phyloP scores from a whole-genome alignment of 2,113 vertebrate genomes.

The Caretta caretta region DNA sequence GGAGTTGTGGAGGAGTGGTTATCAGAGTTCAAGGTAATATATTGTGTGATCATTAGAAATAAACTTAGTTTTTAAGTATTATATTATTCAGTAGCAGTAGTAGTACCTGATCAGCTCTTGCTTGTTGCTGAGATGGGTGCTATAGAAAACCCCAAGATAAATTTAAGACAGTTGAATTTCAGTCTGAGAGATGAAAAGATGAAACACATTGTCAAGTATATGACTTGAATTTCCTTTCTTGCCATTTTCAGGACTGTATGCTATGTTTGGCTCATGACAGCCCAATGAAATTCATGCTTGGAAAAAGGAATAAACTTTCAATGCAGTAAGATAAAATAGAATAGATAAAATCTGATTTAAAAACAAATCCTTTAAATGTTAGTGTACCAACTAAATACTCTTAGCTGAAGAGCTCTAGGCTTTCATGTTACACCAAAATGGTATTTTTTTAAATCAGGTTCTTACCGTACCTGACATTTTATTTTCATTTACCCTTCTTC shows the following conservation, averaged over 20 bases:
- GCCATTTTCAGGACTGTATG: background rate
- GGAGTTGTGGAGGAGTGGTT: conserved; percentile 98
- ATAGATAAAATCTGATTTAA: background rate
- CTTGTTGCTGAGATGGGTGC: background rate
- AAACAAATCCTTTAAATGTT: background rate
- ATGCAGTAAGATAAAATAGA: background rate
- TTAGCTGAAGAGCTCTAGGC: background rate
- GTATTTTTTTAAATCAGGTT: background rate
- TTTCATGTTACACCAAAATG: background rate
- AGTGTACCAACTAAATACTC: background rate
- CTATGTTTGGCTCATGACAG: background rate
- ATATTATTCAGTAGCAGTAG: background rate
- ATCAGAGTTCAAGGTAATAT: conserved; percentile 95
- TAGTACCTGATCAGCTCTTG: background rate
- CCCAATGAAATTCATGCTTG: background rate
- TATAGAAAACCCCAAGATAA: background rate
- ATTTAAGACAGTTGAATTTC: background rate
- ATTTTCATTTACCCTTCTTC: background rate
- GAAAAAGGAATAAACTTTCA: background rate
- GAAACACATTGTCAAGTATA: background rate
- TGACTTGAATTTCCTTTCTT: background rate
- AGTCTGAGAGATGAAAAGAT: background rate
- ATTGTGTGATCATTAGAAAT: background rate
- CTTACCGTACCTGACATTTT: background rate
- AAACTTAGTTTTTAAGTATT: conserved; percentile 8